Conservation (phyloP, 2,888 invertebrate genomes). For the Scaeva pyrastri region DNA sequence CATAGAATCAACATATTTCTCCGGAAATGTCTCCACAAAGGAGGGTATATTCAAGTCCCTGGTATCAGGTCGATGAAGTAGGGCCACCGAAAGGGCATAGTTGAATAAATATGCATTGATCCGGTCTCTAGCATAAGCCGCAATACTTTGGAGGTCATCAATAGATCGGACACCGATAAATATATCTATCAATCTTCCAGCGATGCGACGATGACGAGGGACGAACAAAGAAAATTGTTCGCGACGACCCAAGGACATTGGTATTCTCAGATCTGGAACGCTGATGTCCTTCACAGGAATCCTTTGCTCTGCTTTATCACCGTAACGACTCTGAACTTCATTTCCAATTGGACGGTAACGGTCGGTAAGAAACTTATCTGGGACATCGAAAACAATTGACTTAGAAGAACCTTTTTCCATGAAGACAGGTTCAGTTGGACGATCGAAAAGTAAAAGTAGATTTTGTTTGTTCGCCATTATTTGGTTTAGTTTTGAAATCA, state of each 20-base stretch:
- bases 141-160: conserved; percentile 88
- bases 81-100: conserved; percentile 89
- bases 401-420: conserved; percentile 87
- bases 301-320: conserved; percentile 83
- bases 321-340: conserved; percentile 85
- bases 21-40: conserved; percentile 87
- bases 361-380: conserved; percentile 85
- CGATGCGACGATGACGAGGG: conserved; percentile 87
- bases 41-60: conserved; percentile 85
- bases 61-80: conserved; percentile 87
- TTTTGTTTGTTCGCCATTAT: conserved; percentile 83
- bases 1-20: conserved; percentile 86
- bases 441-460: conserved; percentile 87
- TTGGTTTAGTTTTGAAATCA: neutral
- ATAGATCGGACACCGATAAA: conserved; percentile 87
- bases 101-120: conserved; percentile 91
- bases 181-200: conserved; percentile 87
- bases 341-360: conserved; percentile 83
- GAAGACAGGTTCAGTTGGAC: conserved; percentile 89
- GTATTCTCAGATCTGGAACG: conserved; percentile 86
- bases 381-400: conserved; percentile 86
- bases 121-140: conserved; percentile 88
- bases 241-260: conserved; percentile 86
- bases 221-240: conserved; percentile 88
- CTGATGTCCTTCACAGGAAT: conserved; percentile 86